Evolutionary conservation across 2,888 invertebrate species (phyloP).

Genomic region (Dryomyza anilis): DNA sequence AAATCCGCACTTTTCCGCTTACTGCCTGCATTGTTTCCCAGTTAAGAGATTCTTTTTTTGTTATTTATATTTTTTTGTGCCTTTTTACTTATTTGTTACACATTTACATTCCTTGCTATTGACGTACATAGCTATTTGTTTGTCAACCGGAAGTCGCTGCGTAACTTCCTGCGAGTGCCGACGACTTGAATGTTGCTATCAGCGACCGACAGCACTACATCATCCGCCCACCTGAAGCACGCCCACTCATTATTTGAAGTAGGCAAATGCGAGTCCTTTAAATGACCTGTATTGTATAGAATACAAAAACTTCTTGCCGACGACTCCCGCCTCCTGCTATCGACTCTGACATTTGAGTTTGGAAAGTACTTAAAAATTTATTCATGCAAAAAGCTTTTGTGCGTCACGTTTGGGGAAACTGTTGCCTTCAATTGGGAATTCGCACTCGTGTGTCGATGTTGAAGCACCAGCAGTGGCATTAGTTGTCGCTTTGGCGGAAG

Average conservation of each 20-base stretch:
- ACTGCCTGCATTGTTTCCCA: conserved; percentile 14
- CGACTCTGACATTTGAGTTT: conserved; percentile 7
- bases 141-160: conserved; percentile 27
- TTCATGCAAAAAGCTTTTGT: conserved; percentile 36
- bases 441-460: conserved; percentile 5
- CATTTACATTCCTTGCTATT: not conserved
- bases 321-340: not conserved
- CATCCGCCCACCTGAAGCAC: not conserved
- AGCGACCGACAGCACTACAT: not conserved
- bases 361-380: conserved; percentile 35
- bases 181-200: conserved; percentile 8
- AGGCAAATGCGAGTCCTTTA: not conserved
- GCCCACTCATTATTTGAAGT: conserved; percentile 12
- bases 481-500: not conserved
- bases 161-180: conserved; percentile 24
- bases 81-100: not conserved
- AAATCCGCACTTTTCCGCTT: conserved; percentile 21
- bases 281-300: conserved; percentile 16
- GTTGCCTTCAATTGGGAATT: conserved; percentile 7
- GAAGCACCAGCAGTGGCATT: not conserved
- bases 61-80: not conserved
- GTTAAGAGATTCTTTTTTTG: not conserved
- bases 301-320: not conserved
- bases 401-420: conserved; percentile 11
- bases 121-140: conserved; percentile 3